These are phyloP conservation scores for Rhea pennata DNA, from an alignment of 2,113 vertebrate genomes.

Conservation along the genomic window DNA sequence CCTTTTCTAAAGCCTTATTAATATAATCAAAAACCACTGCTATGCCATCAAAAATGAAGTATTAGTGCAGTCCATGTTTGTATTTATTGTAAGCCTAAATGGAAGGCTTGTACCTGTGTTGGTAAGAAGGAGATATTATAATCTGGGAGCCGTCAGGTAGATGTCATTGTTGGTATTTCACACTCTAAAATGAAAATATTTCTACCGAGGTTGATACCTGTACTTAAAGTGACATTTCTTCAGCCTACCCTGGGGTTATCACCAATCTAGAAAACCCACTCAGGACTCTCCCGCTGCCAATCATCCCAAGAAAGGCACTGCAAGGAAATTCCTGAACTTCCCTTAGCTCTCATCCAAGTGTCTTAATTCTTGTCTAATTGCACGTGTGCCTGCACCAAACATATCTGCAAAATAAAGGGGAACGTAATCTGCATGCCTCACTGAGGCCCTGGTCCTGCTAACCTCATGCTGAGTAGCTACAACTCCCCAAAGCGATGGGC, in stretches of 20 bases:
- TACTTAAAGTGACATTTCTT: constrained; percentile 55
- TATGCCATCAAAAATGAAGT: constrained; percentile 59
- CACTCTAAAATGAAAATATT: constrained; percentile 41
- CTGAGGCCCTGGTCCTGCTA: not conserved
- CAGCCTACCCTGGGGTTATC: constrained; percentile 55
- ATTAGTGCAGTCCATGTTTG: constrained; percentile 33
- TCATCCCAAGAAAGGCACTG: not conserved
- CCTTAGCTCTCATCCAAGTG: not conserved
- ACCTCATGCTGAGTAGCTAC: not conserved
- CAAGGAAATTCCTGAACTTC: not conserved
- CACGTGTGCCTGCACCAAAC: fast-evolving
- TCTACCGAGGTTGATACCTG: constrained; percentile 39
- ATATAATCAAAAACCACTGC: constrained; percentile 55
- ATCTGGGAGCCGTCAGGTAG: constrained; percentile 51
- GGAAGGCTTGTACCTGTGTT: constrained; percentile 38
- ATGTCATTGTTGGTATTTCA: constrained; percentile 54
- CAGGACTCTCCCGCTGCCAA: not conserved
- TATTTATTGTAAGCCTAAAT: constrained; percentile 58
- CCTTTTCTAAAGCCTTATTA: constrained; percentile 63
- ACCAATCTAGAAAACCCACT: not conserved
- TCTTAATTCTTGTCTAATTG: fast-evolving
- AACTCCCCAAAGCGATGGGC: fast-evolving
- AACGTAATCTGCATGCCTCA: fast-evolving
- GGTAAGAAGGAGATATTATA: constrained; percentile 41
- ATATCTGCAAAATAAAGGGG: fast-evolving